Percentiles rank a stretch among this genome's conserved stretches.
These are phyloP conservation scores for Listronotus oregonensis DNA, from an alignment of 1,140 invertebrate species.

Conservation along the genomic window DNA sequence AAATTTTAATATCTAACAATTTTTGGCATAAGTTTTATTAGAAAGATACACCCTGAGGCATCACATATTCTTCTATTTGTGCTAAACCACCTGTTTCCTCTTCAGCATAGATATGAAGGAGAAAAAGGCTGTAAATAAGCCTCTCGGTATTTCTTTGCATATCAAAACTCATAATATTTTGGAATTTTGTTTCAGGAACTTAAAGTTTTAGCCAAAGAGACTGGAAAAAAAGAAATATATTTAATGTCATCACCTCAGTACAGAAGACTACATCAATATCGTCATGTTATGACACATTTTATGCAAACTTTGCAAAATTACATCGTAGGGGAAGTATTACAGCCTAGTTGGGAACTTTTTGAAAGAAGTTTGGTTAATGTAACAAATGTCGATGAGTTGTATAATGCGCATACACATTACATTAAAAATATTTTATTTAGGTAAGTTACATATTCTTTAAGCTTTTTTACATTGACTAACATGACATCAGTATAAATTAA, in stretches of 20 bases:
- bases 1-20: too few relatives aligned
- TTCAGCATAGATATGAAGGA: too few relatives aligned
- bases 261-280: conserved; percentile 66
- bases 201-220: conserved; percentile 60
- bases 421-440: conserved; percentile 71
- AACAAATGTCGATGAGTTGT: conserved; percentile 69
- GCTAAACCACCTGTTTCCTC: too few relatives aligned
- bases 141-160: too few relatives aligned
- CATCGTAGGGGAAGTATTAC: conserved; percentile 70
- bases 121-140: too few relatives aligned
- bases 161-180: too few relatives aligned
- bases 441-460: conserved; percentile 48
- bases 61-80: too few relatives aligned
- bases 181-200: conserved; percentile 51
- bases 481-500: neutral
- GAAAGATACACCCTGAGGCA: too few relatives aligned
- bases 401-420: conserved; percentile 70
- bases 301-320: conserved; percentile 74
- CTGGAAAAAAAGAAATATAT: conserved; percentile 53
- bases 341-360: conserved; percentile 72
- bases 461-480: neutral
- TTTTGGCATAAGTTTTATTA: too few relatives aligned
- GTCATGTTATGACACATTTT: conserved; percentile 75
- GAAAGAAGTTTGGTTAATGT: conserved; percentile 67
- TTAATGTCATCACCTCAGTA: conserved; percentile 64